These are phyloP conservation scores for Mixornis gularis DNA, from an alignment of 2,113 vertebrate species.

Conservation along the genomic window DNA sequence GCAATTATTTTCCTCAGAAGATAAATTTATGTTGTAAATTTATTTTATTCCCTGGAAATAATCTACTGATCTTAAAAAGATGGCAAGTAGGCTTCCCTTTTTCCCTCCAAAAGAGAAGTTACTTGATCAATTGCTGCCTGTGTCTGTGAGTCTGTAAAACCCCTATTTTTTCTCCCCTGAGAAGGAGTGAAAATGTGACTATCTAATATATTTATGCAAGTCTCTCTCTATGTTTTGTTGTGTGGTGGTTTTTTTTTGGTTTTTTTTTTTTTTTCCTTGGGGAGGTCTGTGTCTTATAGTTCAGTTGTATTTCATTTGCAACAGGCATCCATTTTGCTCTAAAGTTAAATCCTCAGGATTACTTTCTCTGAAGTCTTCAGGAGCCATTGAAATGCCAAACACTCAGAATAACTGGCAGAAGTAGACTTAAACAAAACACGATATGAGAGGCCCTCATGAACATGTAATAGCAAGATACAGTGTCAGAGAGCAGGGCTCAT, in stretches of 20 bases:
- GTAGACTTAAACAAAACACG: background rate
- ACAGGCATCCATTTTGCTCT: background rate
- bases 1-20: background rate
- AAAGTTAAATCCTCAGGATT: background rate
- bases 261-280: background rate
- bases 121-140: background rate
- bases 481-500: background rate
- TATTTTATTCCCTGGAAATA: background rate
- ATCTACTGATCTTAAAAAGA: background rate
- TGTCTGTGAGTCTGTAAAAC: background rate
- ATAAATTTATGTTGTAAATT: background rate
- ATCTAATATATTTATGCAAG: rapidly evolving
- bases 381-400: background rate
- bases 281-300: rapidly evolving
- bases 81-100: background rate
- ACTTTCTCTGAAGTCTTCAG: background rate
- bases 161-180: background rate
- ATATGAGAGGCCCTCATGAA: background rate
- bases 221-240: background rate
- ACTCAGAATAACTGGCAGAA: background rate
- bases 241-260: background rate
- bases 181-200: background rate
- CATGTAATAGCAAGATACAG: background rate
- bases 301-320: background rate
- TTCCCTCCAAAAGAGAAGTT: background rate